A percentile compares a stretch with the other conserved stretches of the same genome.
phyloP scores from a whole-genome alignment of 2,888 invertebrate species.

The Ectobius pallidus region DNA sequence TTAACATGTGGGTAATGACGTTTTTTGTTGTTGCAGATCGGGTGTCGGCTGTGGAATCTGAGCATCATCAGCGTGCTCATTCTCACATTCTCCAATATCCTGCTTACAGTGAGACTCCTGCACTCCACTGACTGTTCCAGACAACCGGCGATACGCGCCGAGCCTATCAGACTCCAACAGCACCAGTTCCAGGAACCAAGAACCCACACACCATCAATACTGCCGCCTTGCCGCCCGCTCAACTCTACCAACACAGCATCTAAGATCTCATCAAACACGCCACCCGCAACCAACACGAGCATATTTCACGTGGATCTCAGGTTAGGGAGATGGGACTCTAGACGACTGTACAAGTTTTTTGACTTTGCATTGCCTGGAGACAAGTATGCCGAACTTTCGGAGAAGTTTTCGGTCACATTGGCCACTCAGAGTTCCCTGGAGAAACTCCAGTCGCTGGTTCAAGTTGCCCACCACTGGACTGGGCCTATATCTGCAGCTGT shows the following conservation, averaged over 20 bases:
- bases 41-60: slow-evolving; percentile 70
- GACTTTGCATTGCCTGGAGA: slow-evolving; percentile 70
- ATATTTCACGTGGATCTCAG: slow-evolving; percentile 64
- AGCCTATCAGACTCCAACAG: slow-evolving; percentile 39
- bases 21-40: slow-evolving; percentile 50
- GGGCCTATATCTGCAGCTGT: slow-evolving; percentile 86
- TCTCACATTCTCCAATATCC: slow-evolving; percentile 68
- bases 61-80: slow-evolving; percentile 68
- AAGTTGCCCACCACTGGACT: slow-evolving; percentile 79
- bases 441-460: slow-evolving; percentile 75
- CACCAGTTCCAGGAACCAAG: slow-evolving; percentile 38
- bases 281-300: slow-evolving; percentile 42
- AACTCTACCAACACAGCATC: slow-evolving; percentile 1
- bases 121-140: slow-evolving; percentile 54
- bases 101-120: slow-evolving; percentile 63
- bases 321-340: slow-evolving; percentile 77
- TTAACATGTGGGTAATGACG: too few species aligned
- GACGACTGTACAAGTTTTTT: slow-evolving; percentile 71
- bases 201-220: slow-evolving; percentile 51
- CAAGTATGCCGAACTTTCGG: slow-evolving; percentile 65
- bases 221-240: slow-evolving; percentile 52
- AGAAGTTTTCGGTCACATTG: slow-evolving; percentile 69
- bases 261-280: slow-evolving; percentile 35
- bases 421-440: slow-evolving; percentile 89
- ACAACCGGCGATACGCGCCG: slow-evolving; percentile 31